Base-by-base conservation (phyloP, 2,113 vertebrate species). In the Takifugu flavidus region DNA sequence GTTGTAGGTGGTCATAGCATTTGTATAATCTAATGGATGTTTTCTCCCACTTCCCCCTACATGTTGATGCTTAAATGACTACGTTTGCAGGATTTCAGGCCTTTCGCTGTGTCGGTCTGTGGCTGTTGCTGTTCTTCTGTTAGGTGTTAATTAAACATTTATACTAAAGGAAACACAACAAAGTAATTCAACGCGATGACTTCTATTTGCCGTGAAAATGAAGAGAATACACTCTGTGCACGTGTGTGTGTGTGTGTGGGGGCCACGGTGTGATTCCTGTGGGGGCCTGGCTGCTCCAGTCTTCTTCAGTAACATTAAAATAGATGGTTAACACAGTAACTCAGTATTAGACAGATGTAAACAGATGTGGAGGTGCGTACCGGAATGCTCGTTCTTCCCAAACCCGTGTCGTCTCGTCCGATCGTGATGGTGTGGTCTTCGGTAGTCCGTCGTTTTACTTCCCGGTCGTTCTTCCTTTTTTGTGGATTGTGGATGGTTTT, bases 401-500 rank as follows among this genome's bases (percentile, higher is more conserved):
- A 83, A 83, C 69, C 66, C 77, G 88, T 90, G 83, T 85, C 15
- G 84, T 85, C 77, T 83, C 58, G 84, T 90, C 79, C 64, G 84
- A 82, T 71, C 77, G 86, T 85, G 80, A 79, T 74, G 65, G 61
- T 62, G 84, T 87, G 79, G 47, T 82, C 57, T 75, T 85, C 26
- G 56, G 45, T 83, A 81, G 60, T 27, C 12, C 59, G 77, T 76
- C 52, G 13, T 77, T 78, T 67, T 74, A 79, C 70, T 85, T 66
- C 59, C 14, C 14, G 7, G 15, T n/a, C 31, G 54, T 69, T 77
- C 26, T 56, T 76, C 26, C 13, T 72, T 71, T 73, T 62, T 13
- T 47, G 46, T 66, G 57, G 72, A 58, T 62, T 75, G 60, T 71
- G 83, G 58, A 46, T 81, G 82, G 60, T 45, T 72, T 52, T 65